phyloP scores from a whole-genome alignment of 2,888 invertebrate genomes.

The Drosophila diplacantha region DNA sequence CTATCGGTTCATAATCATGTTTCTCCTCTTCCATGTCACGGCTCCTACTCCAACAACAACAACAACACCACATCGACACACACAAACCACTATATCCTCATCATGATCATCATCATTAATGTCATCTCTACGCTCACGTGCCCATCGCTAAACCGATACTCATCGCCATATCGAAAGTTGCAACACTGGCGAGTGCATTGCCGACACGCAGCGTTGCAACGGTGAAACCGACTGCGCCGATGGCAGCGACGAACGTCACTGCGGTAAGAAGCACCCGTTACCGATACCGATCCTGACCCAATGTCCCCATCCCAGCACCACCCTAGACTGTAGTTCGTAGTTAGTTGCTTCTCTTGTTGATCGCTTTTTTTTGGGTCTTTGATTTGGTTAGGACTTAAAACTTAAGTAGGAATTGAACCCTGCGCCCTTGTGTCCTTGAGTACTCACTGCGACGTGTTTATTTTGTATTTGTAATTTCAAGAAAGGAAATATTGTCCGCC shows the following conservation, averaged over 20 bases:
- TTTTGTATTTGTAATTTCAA: slow-evolving; percentile 29
- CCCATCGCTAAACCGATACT: slow-evolving; percentile 28
- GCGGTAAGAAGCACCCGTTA: slow-evolving; percentile 77
- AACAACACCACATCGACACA: slow-evolving; percentile 9
- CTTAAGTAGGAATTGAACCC: background rate
- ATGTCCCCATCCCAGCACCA: background rate
- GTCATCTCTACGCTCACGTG: slow-evolving; percentile 18
- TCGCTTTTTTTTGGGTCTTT: background rate
- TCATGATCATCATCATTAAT: slow-evolving; percentile 22
- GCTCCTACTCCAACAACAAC: slow-evolving; percentile 19
- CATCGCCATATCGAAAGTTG: slow-evolving; percentile 74
- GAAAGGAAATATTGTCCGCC: slow-evolving; percentile 42
- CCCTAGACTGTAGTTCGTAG: background rate
- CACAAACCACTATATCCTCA: slow-evolving; percentile 15
- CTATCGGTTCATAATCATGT: slow-evolving; percentile 31
- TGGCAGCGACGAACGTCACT: slow-evolving; percentile 82
- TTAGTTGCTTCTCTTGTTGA: slow-evolving; percentile 17
- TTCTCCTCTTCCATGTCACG: slow-evolving; percentile 35
- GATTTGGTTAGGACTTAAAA: background rate
- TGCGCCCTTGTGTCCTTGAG: background rate
- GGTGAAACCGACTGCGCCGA: slow-evolving; percentile 79
- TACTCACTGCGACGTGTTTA: slow-evolving; percentile 1
- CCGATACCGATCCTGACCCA: background rate
- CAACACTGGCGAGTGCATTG: slow-evolving; percentile 82
- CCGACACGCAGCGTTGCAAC: slow-evolving; percentile 81